phyloP scores from a whole-genome alignment of 1,140 invertebrate genomes.

The Tyrophagus putrescentiae region DNA sequence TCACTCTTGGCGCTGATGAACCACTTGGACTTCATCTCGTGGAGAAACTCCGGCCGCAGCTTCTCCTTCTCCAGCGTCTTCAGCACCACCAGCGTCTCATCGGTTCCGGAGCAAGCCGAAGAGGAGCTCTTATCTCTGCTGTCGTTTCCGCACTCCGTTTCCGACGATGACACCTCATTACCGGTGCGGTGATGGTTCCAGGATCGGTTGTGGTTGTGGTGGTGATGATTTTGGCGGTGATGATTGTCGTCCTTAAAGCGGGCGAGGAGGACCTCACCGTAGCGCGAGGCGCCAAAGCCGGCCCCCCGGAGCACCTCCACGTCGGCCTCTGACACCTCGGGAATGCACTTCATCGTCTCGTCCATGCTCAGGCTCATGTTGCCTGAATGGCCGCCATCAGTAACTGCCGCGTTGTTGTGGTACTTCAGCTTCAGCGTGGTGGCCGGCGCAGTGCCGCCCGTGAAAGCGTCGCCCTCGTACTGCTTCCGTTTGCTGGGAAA shows the following conservation, averaged over 20 bases:
- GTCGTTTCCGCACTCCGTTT: slow-evolving; percentile 1
- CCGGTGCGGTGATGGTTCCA: not conserved
- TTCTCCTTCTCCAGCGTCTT: slow-evolving; percentile 13
- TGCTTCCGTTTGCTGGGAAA: slow-evolving; percentile 3
- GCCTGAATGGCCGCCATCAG: not conserved
- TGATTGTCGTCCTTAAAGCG: not conserved
- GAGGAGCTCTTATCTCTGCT: not conserved
- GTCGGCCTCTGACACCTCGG: not conserved
- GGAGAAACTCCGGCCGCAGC: slow-evolving; percentile 3
- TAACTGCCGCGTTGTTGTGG: not conserved
- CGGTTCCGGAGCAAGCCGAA: too few relatives aligned
- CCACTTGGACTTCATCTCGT: slow-evolving; percentile 7
- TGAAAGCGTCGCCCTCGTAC: not conserved
- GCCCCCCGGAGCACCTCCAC: not conserved
- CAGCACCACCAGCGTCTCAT: not conserved
- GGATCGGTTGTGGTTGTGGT: not conserved
- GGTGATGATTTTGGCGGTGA: not conserved
- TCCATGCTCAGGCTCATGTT: too few relatives aligned
- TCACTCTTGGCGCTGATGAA: slow-evolving; percentile 12
- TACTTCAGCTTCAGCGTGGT: slow-evolving; percentile 13
- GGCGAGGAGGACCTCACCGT: slow-evolving; percentile 1
- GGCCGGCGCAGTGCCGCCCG: not conserved
- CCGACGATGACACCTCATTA: slow-evolving; percentile 14
- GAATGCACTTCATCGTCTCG: slow-evolving; percentile 10
- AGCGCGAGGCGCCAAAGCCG: not conserved